A percentile compares a stretch with the other conserved stretches of the same genome.
Evolutionary conservation across 2,797 vertebrate genomes (phyloP).

Genomic region (Pelobates cultripes): DNA sequence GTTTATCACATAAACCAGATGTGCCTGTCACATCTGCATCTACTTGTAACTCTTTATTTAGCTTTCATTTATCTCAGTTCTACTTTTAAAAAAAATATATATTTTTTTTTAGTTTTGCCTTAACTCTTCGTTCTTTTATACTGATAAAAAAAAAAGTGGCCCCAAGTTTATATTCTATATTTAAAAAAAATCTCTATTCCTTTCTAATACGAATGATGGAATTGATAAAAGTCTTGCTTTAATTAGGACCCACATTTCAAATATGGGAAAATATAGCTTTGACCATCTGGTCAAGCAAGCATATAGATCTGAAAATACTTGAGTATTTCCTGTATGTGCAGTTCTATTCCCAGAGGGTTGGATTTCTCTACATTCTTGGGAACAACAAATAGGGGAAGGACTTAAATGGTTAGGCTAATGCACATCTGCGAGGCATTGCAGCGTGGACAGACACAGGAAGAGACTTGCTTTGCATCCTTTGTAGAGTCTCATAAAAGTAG

Average conservation of each 20-base stretch:
- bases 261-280: constrained; percentile 35
- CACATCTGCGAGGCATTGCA: constrained; percentile 39
- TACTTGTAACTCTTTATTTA: constrained; percentile 41
- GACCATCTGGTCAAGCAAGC: constrained; percentile 38
- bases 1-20: constrained; percentile 35
- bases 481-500: not conserved
- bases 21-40: constrained; percentile 38
- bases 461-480: not conserved
- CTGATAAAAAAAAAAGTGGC: too few relatives aligned
- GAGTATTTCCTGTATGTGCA: constrained; percentile 49
- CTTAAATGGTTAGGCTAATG: constrained; percentile 3
- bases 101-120: too few relatives aligned
- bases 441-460: not conserved
- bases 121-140: too few relatives aligned
- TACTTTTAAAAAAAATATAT: too few relatives aligned
- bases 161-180: too few relatives aligned
- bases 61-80: too few relatives aligned
- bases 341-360: constrained; percentile 43
- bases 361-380: constrained; percentile 51
- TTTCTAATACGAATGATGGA: too few relatives aligned
- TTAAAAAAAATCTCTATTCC: too few relatives aligned
- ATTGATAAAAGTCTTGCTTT: not conserved
- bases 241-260: not conserved
- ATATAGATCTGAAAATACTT: constrained; percentile 36
- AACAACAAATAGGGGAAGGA: constrained; percentile 36